Evolutionary conservation across 2,113 vertebrate genomes (phyloP).

Genomic region (Hemiprocne comata): DNA sequence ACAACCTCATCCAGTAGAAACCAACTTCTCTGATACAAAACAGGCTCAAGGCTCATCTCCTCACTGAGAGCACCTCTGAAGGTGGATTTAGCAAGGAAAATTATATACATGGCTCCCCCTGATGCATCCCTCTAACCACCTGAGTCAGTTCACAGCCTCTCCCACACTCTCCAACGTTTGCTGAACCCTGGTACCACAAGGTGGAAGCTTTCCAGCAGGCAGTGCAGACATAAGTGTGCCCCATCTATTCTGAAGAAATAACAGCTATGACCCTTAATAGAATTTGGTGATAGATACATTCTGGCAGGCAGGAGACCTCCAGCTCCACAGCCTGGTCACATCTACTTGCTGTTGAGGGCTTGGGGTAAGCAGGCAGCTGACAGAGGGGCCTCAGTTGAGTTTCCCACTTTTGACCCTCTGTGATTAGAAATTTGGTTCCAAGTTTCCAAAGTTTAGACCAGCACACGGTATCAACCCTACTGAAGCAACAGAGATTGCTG

Average conservation of each 20-base stretch:
- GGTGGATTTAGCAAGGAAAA: neutral
- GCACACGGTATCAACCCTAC: accelerated
- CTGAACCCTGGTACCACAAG: neutral
- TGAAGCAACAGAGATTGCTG: neutral
- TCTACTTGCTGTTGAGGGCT: neutral
- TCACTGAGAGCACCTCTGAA: neutral
- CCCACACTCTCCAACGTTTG: neutral
- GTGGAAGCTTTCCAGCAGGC: neutral
- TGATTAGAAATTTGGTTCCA: neutral
- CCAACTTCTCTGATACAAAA: neutral
- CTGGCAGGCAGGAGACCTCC: neutral
- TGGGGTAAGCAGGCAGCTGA: neutral
- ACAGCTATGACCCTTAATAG: neutral
- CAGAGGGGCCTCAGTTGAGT: neutral
- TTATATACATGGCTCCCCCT: neutral
- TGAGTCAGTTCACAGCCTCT: neutral
- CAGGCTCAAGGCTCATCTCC: neutral
- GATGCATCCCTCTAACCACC: neutral
- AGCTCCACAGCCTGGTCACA: neutral
- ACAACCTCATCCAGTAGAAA: neutral
- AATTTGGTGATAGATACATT: neutral
- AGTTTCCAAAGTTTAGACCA: neutral
- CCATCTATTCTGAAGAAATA: neutral
- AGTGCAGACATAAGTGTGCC: neutral
- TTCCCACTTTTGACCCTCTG: neutral